Conservation (phyloP, 2,888 invertebrate species). For the Drepanosiphum platanoidis region DNA sequence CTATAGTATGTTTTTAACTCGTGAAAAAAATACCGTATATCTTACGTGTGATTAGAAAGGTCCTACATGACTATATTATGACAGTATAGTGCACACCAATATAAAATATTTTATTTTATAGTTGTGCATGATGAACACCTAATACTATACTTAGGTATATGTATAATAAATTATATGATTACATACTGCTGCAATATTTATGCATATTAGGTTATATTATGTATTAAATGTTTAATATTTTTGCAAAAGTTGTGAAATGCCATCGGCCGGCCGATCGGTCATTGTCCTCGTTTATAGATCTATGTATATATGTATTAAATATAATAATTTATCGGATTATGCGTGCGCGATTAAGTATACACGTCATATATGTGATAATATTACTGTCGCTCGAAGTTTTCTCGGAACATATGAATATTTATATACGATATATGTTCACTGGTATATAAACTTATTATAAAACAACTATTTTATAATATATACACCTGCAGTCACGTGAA, state of each 20-base stretch:
- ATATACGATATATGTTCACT: no score
- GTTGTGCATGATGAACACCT: no score
- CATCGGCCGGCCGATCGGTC: not conserved
- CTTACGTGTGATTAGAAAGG: no score
- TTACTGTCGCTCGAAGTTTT: not conserved
- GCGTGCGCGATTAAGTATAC: not conserved
- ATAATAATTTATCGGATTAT: slow-evolving; percentile 36
- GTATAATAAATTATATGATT: not conserved
- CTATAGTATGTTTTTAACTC: no score
- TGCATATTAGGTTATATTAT: no score
- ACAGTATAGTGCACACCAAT: not conserved
- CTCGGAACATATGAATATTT: not conserved
- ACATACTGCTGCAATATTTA: not conserved
- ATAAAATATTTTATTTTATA: not conserved
- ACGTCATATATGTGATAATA: not conserved
- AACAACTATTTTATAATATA: not conserved
- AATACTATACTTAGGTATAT: not conserved
- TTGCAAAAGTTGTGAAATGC: not conserved
- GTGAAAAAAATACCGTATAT: no score
- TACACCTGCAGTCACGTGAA: not conserved
- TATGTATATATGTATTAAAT: not conserved
- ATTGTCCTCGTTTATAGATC: not conserved
- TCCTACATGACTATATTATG: not conserved
- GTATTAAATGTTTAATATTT: not conserved
- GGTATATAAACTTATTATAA: not conserved